Percentiles rank a stretch among this genome's conserved stretches.
Conservation (phyloP, 1,140 invertebrate genomes). For the Pseudoatta argentina region DNA sequence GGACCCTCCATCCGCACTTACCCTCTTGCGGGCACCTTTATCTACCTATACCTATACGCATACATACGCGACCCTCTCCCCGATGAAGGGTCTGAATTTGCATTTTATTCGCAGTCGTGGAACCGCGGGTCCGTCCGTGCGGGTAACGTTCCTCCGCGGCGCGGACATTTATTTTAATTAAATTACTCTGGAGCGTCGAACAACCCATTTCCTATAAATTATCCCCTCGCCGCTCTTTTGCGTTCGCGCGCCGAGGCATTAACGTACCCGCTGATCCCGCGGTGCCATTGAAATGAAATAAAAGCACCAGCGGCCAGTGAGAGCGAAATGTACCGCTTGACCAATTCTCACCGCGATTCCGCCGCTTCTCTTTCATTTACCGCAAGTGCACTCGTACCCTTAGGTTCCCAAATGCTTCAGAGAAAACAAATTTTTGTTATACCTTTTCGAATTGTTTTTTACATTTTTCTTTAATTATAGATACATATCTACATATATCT, state of each 20-base stretch:
- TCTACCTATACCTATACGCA: slow-evolving; percentile 68
- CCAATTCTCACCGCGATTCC: slow-evolving; percentile 79
- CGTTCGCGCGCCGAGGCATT: slow-evolving; percentile 80
- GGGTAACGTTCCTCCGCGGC: slow-evolving; percentile 74
- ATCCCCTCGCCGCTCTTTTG: slow-evolving; percentile 83
- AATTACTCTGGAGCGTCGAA: slow-evolving; percentile 86
- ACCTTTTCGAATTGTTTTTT: not conserved
- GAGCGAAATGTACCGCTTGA: slow-evolving; percentile 79
- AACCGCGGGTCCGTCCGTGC: slow-evolving; percentile 74
- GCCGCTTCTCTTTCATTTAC: slow-evolving; percentile 84
- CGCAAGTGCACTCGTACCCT: slow-evolving; percentile 73
- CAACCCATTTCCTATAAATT: slow-evolving; percentile 88
- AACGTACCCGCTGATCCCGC: slow-evolving; percentile 85
- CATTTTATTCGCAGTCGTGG: slow-evolving; percentile 86
- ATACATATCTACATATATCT: not conserved
- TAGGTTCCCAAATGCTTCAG: not conserved
- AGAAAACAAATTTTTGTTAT: slow-evolving; percentile 2
- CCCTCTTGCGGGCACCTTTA: slow-evolving; percentile 66
- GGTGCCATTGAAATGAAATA: slow-evolving; percentile 86
- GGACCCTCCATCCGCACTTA: slow-evolving; percentile 58
- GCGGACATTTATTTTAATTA: slow-evolving; percentile 87
- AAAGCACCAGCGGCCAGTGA: slow-evolving; percentile 80
- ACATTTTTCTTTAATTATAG: not conserved
- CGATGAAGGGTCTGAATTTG: slow-evolving; percentile 86
- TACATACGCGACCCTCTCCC: slow-evolving; percentile 65